phyloP scores from a whole-genome alignment of 2,797 vertebrate genomes.

The Notolepis coatsorum region DNA sequence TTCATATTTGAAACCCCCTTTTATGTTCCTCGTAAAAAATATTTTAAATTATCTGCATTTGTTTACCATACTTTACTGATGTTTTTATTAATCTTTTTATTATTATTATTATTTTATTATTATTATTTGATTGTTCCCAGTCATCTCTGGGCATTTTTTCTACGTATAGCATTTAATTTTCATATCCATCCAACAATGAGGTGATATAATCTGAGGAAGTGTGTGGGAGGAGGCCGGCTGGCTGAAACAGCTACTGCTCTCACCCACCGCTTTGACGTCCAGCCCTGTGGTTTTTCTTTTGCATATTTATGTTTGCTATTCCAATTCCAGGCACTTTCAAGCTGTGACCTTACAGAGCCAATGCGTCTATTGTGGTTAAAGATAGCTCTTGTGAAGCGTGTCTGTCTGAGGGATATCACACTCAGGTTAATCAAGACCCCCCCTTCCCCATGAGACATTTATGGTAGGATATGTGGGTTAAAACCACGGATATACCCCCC shows the following conservation, averaged over 20 bases:
- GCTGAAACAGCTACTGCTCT: slow-evolving; percentile 24
- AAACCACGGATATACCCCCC: slow-evolving; percentile 50
- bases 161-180: not conserved
- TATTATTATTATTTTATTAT: not conserved
- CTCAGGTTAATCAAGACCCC: slow-evolving; percentile 18
- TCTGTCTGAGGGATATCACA: slow-evolving; percentile 19
- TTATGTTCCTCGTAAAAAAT: no score
- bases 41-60: no score
- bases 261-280: slow-evolving; percentile 11
- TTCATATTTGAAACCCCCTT: no score
- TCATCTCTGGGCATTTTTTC: no score
- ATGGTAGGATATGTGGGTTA: slow-evolving; percentile 34
- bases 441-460: slow-evolving; percentile 36
- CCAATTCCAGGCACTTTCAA: slow-evolving; percentile 1
- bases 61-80: no score
- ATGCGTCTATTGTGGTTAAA: slow-evolving; percentile 14
- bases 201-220: slow-evolving; percentile 7
- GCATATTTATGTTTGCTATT: slow-evolving; percentile 11
- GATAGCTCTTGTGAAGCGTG: not conserved
- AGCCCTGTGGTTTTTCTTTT: slow-evolving; percentile 16
- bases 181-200: slow-evolving; percentile 15
- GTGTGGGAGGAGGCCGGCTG: slow-evolving; percentile 1
- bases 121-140: not conserved
- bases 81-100: no score
- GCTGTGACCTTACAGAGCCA: not conserved